Base-by-base conservation (phyloP, 2,888 invertebrate species). In the Crematogaster levior region DNA sequence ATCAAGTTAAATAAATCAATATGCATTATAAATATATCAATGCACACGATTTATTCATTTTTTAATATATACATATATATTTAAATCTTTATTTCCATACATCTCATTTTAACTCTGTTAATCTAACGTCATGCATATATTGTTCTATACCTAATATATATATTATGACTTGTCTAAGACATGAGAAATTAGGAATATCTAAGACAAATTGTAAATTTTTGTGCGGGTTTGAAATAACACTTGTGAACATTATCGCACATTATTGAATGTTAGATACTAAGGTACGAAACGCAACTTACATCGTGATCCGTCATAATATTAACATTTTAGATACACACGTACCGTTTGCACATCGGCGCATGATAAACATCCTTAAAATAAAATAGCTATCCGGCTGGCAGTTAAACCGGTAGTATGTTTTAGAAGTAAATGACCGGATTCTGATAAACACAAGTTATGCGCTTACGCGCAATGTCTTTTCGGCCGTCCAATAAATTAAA, bases 391-490 rank as follows among this genome's bases (percentile, higher is more conserved):
- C 89, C 85, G 86, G 82, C 83, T 82, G 85, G 82, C 84, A 89
- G 90, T 90, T 90, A 90, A 90, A 90, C 89, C 90, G 90, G 87
- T 90, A 90, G 90, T 90, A 91, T 91, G 90, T 88, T 91, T 90
- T 84, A 81, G 81, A 85, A 89, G 90, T 88, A 89, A 91, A 91
- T 88, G 88, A 88, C 86, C 86, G 88, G 89, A 90, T 89, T 84
- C 88, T 88, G 91, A 92, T 91, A 91, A 91, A 91, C 89, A 90
- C 91, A 90, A 92, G 90, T 91, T 89, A 92, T 91, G 88, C 91
- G 90, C 92, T 91, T 91, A 88, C 88, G 91, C 86, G 92, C 91
- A 91, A 90, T 90, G 91, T 92, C 92, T 92, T 91, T 90, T 91
- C 90, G 90, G 84, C 86, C 90, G 88, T 89, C 89, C 86, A 89